Evolutionary conservation across 1,140 invertebrate species (phyloP).

Genomic region (Atta texana): DNA sequence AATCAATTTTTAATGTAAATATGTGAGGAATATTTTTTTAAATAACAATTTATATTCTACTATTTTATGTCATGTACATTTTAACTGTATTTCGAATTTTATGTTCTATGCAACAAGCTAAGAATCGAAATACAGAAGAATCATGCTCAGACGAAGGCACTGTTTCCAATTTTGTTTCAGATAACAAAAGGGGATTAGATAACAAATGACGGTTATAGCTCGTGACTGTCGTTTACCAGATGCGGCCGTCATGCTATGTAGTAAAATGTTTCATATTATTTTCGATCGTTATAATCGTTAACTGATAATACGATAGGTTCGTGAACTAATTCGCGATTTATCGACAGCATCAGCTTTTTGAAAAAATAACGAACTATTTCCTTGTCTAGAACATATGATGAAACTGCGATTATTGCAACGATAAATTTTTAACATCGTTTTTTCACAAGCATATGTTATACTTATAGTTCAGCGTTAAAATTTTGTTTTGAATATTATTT

Average conservation of each 20-base stretch:
- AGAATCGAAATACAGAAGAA: not conserved
- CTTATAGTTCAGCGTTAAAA: not conserved
- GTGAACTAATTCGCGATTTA: constrained; percentile 47
- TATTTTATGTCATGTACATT: not conserved
- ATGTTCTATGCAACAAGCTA: not conserved
- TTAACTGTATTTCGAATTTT: not conserved
- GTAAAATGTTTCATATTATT: constrained; percentile 70
- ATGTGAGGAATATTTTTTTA: not conserved
- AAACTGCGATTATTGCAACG: not conserved
- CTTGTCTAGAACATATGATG: not conserved
- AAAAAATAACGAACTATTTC: not conserved
- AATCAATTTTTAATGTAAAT: not conserved
- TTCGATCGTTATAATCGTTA: constrained; percentile 58
- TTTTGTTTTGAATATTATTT: not conserved
- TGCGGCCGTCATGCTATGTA: constrained; percentile 57
- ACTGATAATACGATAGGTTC: constrained; percentile 52
- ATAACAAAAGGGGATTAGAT: constrained; percentile 49
- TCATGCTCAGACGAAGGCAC: not conserved
- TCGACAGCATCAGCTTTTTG: constrained; percentile 3
- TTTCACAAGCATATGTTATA: no score
- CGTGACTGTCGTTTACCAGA: constrained; percentile 43
- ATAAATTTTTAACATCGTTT: not conserved
- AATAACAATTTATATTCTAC: no score
- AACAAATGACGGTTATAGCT: constrained; percentile 30
- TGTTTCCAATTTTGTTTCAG: constrained; percentile 36